Conservation (phyloP, 2,113 vertebrate species). For the Hippocampus abdominalis region DNA sequence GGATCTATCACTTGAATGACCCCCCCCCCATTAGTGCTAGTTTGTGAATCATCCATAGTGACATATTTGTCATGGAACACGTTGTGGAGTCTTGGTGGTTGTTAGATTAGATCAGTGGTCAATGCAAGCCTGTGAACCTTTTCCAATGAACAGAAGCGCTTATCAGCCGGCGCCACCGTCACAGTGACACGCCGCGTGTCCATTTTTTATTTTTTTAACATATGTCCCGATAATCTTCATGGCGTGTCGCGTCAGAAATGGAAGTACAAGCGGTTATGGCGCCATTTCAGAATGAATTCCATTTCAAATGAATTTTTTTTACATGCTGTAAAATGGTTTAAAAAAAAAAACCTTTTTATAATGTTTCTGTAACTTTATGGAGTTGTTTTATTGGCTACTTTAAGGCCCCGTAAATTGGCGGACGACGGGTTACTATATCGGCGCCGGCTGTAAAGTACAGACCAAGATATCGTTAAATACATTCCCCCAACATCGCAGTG, state of each 20-base stretch:
- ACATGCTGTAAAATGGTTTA: neutral
- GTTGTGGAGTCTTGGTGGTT: conserved; percentile 24
- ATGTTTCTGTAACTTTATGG: neutral
- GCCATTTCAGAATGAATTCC: neutral
- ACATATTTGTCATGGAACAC: neutral
- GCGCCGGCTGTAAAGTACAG: neutral
- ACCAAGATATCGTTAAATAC: neutral
- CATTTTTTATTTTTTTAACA: too few relatives aligned
- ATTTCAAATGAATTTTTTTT: neutral
- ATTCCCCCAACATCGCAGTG: too few relatives aligned
- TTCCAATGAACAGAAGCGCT: neutral
- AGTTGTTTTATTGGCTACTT: neutral
- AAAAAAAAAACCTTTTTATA: neutral
- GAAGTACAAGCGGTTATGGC: too few relatives aligned
- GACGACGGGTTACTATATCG: neutral
- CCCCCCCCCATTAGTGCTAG: conserved; percentile 10
- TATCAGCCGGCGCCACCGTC: neutral
- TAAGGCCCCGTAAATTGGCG: conserved; percentile 1
- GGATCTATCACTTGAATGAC: conserved; percentile 5
- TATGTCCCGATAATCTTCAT: too few relatives aligned
- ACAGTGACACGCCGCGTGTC: neutral
- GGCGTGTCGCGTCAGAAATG: too few relatives aligned
- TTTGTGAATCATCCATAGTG: conserved; percentile 21
- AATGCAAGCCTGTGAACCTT: neutral
- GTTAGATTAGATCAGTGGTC: conserved; percentile 18